These are phyloP conservation scores for Standfussiana lucernea DNA, from an alignment of 2,888 invertebrate genomes.

Conservation along the genomic window DNA sequence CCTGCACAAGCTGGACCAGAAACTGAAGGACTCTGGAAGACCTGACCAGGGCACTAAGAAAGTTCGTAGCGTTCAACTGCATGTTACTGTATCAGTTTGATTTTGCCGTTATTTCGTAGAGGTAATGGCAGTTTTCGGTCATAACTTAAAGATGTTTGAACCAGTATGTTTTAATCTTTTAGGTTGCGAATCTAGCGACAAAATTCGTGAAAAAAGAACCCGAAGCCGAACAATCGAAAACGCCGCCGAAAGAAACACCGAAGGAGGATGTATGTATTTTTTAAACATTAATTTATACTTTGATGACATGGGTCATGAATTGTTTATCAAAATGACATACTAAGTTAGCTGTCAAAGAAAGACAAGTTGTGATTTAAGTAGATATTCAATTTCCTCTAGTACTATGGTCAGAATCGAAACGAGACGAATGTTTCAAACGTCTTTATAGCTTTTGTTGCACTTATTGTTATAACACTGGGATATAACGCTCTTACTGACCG, in stretches of 20 bases:
- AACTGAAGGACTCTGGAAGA: conserved; percentile 83
- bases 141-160: background rate
- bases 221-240: conserved; percentile 85
- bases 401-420: no score
- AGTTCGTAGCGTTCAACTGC: conserved; percentile 82
- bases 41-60: conserved; percentile 89
- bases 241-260: conserved; percentile 64
- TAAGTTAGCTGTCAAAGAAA: background rate
- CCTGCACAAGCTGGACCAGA: conserved; percentile 83
- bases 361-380: background rate
- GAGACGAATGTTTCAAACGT: no score
- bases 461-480: no score
- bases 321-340: background rate
- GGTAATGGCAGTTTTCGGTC: no score
- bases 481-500: background rate
- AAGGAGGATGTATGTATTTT: conserved; percentile 68
- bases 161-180: conserved; percentile 16
- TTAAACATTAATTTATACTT: background rate
- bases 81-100: background rate
- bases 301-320: background rate
- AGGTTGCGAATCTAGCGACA: conserved; percentile 96
- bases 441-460: no score
- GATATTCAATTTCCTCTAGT: no score
- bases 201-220: conserved; percentile 91
- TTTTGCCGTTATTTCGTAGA: background rate